Evolutionary conservation across 2,113 vertebrate species (phyloP), one percentile per base, ranked within the genome.

Genomic region (Clinocottus analis): DNA sequence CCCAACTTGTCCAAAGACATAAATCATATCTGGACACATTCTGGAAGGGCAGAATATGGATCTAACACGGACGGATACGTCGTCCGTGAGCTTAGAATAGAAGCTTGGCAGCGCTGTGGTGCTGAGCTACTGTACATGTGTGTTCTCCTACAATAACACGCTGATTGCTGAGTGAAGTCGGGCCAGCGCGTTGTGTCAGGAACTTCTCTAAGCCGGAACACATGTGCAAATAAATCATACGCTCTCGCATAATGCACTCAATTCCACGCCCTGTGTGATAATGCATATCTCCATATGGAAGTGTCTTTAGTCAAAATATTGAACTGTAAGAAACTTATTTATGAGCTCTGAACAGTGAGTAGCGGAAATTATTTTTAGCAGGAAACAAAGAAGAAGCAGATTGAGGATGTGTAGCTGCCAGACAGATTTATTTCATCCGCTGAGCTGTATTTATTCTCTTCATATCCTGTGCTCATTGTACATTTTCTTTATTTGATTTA

Each of bases 1-100:
- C n/a, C 75, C n/a, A 33, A 63, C n/a, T 51, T 64, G 11, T n/a
- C 73, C 67, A 78, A 74, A 45, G 45, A 72, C 75, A 85, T 87
- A 85, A 80, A 86, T 90, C 75, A 85, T 60, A 61, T 77, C 67
- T 69, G 72, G 65, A 81, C 65, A 87, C 14, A 37, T 64, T 65
- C 66, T 81, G 60, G 33, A 16, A 70, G 60, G 51, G 27, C 41
- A 39, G 25, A 79, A 70, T 64, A 78, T 71, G 55, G 61, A 67
- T 82, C 13, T 53, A 51, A 82, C 71, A 27, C 47, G 56, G 62
- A 78, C 58, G 72, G 62, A 87, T 84, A 79, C 60, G 74, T 83
- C 85, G 70, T 62, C 58, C 70, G 83, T 82, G 83, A 81, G 80
- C 56, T 61, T 37, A 77, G 72, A 75, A 65, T 70, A 63, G 75